Percentiles rank a stretch among this genome's conserved stretches.
Evolutionary conservation across 1,140 invertebrate genomes (phyloP).

Genomic region (Oncopodura yosiiana): DNA sequence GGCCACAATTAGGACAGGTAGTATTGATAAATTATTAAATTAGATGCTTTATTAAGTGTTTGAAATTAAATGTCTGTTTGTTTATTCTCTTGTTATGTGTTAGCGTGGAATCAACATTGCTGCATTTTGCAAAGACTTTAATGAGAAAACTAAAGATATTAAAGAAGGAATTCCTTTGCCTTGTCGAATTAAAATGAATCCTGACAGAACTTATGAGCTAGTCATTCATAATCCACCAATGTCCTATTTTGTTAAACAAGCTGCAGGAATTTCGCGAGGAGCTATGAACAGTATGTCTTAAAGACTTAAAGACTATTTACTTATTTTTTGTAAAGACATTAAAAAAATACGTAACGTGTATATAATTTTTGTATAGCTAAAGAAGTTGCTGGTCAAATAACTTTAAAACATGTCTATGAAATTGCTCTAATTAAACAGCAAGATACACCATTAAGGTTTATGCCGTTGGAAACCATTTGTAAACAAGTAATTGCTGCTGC

Average conservation of each 20-base stretch:
- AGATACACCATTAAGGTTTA: conserved; percentile 63
- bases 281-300: conserved; percentile 58
- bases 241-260: conserved; percentile 83
- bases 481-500: conserved; percentile 65
- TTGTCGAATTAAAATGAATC: conserved; percentile 64
- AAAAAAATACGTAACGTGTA: background rate
- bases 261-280: conserved; percentile 77
- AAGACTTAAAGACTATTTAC: background rate
- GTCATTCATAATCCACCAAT: conserved; percentile 73
- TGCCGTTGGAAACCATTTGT: conserved; percentile 66
- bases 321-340: background rate
- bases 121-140: conserved; percentile 97
- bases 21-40: background rate
- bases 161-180: conserved; percentile 88
- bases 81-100: conserved; percentile 34
- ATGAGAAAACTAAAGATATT: conserved; percentile 81
- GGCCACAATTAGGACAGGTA: conserved; percentile 82
- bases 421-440: conserved; percentile 87
- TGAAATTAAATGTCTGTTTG: background rate
- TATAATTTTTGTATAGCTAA: conserved; percentile 47
- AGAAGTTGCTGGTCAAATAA: conserved; percentile 81
- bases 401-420: conserved; percentile 95
- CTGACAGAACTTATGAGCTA: conserved; percentile 78
- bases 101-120: conserved; percentile 92
- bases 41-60: background rate